Evolutionary conservation across 2,888 invertebrate genomes (phyloP).

Genomic region (Trachelus stipa): DNA sequence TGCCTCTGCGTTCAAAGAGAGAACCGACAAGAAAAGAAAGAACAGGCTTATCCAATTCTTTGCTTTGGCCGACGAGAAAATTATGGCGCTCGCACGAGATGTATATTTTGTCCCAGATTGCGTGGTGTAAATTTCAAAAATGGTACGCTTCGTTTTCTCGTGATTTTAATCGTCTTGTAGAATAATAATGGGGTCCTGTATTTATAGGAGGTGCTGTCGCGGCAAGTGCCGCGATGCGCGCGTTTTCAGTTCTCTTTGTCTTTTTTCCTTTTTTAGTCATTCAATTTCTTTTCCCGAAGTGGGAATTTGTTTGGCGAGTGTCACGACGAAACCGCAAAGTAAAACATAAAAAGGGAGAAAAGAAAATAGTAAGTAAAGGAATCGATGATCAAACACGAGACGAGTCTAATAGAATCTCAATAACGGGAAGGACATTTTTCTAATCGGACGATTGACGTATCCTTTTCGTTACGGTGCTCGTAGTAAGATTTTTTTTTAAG

Average conservation of each 20-base stretch:
- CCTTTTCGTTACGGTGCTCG: not conserved
- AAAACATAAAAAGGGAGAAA: not conserved
- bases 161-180: not conserved
- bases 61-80: not conserved
- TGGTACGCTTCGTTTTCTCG: not conserved
- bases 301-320: not conserved
- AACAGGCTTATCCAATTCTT: not conserved
- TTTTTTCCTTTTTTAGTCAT: slow-evolving; percentile 18
- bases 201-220: not conserved
- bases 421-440: not conserved
- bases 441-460: not conserved
- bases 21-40: not conserved
- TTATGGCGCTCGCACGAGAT: slow-evolving; percentile 29
- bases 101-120: slow-evolving; percentile 38
- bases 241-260: slow-evolving; percentile 7
- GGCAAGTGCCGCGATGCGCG: not conserved
- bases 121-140: slow-evolving; percentile 32
- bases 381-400: not conserved
- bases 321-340: not conserved
- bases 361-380: not conserved
- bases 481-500: not conserved
- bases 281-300: not conserved
- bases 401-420: not conserved
- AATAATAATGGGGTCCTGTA: not conserved
- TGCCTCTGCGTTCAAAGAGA: not conserved